These are phyloP conservation scores for Philotrypesis tridentata DNA, from an alignment of 1,140 invertebrate genomes.

Conservation along the genomic window DNA sequence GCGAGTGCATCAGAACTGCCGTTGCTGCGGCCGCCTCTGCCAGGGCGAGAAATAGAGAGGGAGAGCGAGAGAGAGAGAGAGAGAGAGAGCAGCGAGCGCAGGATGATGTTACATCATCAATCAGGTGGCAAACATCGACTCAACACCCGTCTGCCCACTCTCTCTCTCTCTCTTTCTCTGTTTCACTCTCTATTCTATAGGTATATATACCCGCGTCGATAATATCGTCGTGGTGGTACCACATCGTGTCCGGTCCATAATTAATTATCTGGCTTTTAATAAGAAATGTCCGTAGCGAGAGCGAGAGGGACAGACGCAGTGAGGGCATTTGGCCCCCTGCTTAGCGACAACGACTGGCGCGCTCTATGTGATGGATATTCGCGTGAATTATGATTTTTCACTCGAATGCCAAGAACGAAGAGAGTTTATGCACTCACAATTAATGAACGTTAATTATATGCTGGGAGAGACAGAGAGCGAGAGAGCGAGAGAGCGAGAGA, in stretches of 20 bases:
- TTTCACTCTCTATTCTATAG: slow-evolving; percentile 56
- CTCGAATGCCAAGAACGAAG: slow-evolving; percentile 12
- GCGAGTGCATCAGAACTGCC: neutral
- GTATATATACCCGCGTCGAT: slow-evolving; percentile 67
- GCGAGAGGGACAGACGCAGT: neutral
- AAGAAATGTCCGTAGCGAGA: slow-evolving; percentile 52
- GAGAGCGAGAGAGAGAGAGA: slow-evolving; percentile 40
- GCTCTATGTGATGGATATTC: slow-evolving; percentile 33
- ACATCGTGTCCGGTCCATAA: slow-evolving; percentile 65
- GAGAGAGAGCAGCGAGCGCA: slow-evolving; percentile 53
- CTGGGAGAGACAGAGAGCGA: neutral
- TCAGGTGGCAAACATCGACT: slow-evolving; percentile 72
- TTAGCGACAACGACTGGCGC: neutral
- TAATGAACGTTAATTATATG: slow-evolving; percentile 51
- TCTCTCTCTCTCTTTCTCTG: slow-evolving; percentile 28
- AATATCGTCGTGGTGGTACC: slow-evolving; percentile 67
- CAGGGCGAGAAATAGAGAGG: slow-evolving; percentile 13
- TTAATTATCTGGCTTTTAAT: slow-evolving; percentile 63
- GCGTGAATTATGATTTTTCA: slow-evolving; percentile 47
- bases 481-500: neutral
- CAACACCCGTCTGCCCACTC: slow-evolving; percentile 66
- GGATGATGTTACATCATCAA: slow-evolving; percentile 73
- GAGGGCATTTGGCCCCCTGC: neutral
- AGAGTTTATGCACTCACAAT: slow-evolving; percentile 2
- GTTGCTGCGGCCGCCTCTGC: too few relatives aligned